Evolutionary conservation across 2,888 invertebrate species (phyloP).

Genomic region (Cerceris ruficornis): DNA sequence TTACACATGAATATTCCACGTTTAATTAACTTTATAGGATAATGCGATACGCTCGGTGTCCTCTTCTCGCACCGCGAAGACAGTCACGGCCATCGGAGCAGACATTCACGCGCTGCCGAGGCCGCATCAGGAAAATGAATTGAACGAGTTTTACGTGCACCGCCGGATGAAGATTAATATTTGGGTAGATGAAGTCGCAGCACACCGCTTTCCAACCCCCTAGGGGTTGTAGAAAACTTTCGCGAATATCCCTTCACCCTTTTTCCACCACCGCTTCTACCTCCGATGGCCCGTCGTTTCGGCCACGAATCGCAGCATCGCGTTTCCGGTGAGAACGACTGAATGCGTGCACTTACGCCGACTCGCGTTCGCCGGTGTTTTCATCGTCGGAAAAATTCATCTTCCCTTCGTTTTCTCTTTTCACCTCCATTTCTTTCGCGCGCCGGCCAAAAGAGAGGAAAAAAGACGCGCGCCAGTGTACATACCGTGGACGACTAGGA

Average conservation of each 20-base stretch:
- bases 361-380: conserved; percentile 14
- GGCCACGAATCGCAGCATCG: conserved; percentile 1
- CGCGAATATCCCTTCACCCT: background rate
- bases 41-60: background rate
- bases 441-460: conserved; percentile 33
- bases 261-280: background rate
- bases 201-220: background rate
- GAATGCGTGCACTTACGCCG: conserved; percentile 32
- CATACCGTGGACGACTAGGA: conserved; percentile 15
- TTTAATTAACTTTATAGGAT: conserved; percentile 34
- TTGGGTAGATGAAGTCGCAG: conserved; percentile 27
- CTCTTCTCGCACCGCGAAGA: conserved; percentile 7
- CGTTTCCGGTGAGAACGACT: background rate
- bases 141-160: conserved; percentile 28
- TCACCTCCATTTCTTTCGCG: conserved; percentile 10
- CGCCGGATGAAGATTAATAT: conserved; percentile 60
- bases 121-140: conserved; percentile 34
- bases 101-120: conserved; percentile 2
- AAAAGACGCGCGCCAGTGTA: conserved; percentile 25
- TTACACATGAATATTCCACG: conserved; percentile 4
- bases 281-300: background rate
- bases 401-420: conserved; percentile 17
- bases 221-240: conserved; percentile 27
- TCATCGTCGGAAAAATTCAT: conserved; percentile 35
- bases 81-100: conserved; percentile 11